Conservation (phyloP, 2,797 vertebrate genomes). For the Acipenser oxyrinchus region DNA sequence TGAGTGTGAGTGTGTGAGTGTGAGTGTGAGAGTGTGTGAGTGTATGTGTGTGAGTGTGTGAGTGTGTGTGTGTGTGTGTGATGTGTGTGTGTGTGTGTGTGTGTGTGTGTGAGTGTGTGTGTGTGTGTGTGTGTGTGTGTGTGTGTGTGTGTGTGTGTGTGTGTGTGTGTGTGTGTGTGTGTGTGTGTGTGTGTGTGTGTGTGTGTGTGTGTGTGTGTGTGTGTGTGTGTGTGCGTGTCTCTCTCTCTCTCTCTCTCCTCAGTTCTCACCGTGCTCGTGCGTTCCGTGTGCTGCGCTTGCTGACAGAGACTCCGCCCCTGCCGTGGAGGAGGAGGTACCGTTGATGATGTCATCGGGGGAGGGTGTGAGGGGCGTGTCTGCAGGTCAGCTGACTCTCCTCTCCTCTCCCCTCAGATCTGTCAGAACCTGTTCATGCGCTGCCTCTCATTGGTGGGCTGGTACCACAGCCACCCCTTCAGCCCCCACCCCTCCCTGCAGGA, state of each 20-base stretch:
- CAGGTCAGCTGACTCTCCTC: neutral
- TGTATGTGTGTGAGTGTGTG: too few relatives aligned
- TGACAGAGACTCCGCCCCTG: conserved; percentile 65
- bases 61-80: neutral
- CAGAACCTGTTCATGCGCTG: conserved; percentile 90
- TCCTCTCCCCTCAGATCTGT: conserved; percentile 65
- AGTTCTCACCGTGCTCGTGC: conserved; percentile 89
- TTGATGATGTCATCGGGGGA: neutral
- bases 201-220: too few relatives aligned
- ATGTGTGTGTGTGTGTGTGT: too few relatives aligned
- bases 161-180: too few relatives aligned
- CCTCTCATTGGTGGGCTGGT: conserved; percentile 91
- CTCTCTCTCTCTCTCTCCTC: conserved; percentile 8
- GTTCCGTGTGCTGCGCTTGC: conserved; percentile 83
- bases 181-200: too few relatives aligned
- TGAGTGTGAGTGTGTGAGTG: conserved; percentile 50
- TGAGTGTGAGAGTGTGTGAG: too few relatives aligned
- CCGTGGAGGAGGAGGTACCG: conserved; percentile 82
- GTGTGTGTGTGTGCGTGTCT: neutral
- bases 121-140: too few relatives aligned
- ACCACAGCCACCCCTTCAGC: conserved; percentile 89
- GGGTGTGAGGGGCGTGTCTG: neutral
- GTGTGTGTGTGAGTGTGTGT: too few relatives aligned
- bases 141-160: too few relatives aligned
- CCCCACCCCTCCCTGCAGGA: conserved; percentile 87